Evolutionary conservation across 2,797 vertebrate genomes (phyloP).

Genomic region (Otus scops): DNA sequence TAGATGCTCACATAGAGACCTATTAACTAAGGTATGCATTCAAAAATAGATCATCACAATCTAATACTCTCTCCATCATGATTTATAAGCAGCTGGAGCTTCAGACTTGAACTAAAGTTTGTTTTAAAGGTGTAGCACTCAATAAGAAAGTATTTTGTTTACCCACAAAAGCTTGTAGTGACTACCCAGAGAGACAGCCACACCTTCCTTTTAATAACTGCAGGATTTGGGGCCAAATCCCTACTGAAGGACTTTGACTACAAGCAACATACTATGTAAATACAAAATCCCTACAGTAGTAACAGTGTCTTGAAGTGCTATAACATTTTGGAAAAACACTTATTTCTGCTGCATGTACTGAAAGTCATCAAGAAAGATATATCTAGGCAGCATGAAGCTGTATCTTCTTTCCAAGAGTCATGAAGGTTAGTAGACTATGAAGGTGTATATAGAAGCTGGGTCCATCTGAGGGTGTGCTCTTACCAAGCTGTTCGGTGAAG

Average conservation of each 20-base stretch:
- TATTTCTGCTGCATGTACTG: neutral
- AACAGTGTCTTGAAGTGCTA: neutral
- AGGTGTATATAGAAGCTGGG: neutral
- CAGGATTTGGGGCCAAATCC: neutral
- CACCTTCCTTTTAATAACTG: neutral
- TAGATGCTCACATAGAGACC: neutral
- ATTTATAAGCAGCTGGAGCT: neutral
- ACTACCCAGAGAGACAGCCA: neutral
- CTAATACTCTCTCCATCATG: neutral
- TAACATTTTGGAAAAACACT: neutral
- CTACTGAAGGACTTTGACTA: neutral
- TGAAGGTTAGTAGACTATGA: neutral
- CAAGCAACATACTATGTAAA: neutral
- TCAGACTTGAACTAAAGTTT: neutral
- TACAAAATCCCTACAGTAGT: neutral
- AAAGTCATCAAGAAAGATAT: neutral
- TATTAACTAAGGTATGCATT: neutral
- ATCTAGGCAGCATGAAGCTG: neutral
- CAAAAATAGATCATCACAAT: conserved; percentile 6
- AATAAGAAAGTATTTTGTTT: neutral
- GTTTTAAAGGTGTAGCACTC: neutral
- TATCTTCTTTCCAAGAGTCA: neutral
- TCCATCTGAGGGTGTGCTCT: neutral
- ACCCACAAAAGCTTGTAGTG: neutral
- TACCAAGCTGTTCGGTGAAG: neutral